A percentile compares a stretch with the other conserved stretches of the same genome.
phyloP scores from a whole-genome alignment of 2,113 vertebrate species.

The Ochotona princeps region DNA sequence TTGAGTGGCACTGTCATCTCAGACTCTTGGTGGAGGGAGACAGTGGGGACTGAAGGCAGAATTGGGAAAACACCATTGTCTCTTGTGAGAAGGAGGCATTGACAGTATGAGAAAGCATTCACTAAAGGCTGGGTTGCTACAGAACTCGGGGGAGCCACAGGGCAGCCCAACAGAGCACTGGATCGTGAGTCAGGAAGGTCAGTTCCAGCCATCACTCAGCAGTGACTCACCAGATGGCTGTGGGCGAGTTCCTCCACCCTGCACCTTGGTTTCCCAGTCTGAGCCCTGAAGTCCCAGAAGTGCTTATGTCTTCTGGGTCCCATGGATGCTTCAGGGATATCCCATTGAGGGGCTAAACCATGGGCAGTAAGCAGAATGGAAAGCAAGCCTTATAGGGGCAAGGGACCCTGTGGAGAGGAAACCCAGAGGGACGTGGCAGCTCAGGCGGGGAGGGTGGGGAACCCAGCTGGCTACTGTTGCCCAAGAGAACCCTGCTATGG shows the following conservation, averaged over 20 bases:
- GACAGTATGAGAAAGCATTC: background rate
- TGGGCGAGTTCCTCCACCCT: background rate
- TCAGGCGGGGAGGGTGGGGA: background rate
- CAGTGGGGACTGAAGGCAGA: too few relatives aligned
- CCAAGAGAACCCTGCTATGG: too few relatives aligned
- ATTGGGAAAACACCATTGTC: too few relatives aligned
- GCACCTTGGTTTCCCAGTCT: background rate
- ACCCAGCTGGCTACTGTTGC: background rate
- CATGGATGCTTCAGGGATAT: rapidly evolving
- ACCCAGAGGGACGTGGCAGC: background rate
- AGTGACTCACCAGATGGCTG: background rate
- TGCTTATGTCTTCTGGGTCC: background rate
- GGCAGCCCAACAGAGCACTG: background rate
- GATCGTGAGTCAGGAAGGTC: background rate
- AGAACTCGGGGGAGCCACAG: background rate
- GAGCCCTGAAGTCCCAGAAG: background rate
- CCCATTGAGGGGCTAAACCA: background rate
- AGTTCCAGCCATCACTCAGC: background rate
- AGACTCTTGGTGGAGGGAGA: background rate
- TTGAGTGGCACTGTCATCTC: background rate
- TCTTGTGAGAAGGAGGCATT: background rate
- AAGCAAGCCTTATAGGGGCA: background rate
- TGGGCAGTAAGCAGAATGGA: background rate
- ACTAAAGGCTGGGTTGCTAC: rapidly evolving
- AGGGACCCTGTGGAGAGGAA: background rate